Evolutionary conservation across 2,797 vertebrate genomes (phyloP).

Genomic region (Hoplostethus mediterraneus): DNA sequence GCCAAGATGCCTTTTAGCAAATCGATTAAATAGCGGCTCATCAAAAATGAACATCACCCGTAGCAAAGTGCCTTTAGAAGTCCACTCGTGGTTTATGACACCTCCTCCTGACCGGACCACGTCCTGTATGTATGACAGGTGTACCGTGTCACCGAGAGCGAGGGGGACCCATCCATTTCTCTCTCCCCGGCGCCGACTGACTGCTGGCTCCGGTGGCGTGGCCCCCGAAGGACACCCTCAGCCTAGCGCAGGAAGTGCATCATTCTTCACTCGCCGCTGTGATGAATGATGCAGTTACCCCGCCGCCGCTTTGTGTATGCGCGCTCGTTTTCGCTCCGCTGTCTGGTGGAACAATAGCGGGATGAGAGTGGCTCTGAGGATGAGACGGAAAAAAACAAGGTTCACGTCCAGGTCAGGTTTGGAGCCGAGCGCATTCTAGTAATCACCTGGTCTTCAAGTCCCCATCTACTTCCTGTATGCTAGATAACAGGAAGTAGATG

Average conservation of each 20-base stretch:
- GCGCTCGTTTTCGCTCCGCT: slow-evolving; percentile 51
- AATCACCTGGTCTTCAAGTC: background rate
- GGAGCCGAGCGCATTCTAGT: slow-evolving; percentile 23
- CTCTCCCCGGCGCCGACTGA: slow-evolving; percentile 48
- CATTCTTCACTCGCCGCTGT: slow-evolving; percentile 64
- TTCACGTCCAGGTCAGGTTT: slow-evolving; percentile 58
- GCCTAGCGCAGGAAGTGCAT: slow-evolving; percentile 56
- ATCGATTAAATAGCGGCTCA: background rate
- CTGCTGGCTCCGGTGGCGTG: slow-evolving; percentile 46
- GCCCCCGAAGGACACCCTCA: slow-evolving; percentile 69
- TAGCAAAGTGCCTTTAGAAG: slow-evolving; percentile 50
- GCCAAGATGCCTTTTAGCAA: background rate
- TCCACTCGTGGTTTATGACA: slow-evolving; percentile 14
- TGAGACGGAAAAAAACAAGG: slow-evolving; percentile 42
- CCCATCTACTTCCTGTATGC: background rate
- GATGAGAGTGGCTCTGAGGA: slow-evolving; percentile 34
- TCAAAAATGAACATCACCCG: slow-evolving; percentile 25
- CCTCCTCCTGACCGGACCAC: slow-evolving; percentile 17
- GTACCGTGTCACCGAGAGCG: slow-evolving; percentile 49
- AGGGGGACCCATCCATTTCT: slow-evolving; percentile 47
- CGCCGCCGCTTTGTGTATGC: slow-evolving; percentile 45
- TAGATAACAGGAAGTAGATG: background rate
- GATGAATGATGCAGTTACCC: slow-evolving; percentile 69
- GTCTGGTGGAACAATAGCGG: slow-evolving; percentile 52
- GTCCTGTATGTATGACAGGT: slow-evolving; percentile 52